These are phyloP conservation scores for Protobothrops flavoviridis DNA, from an alignment of 2,113 vertebrate species.

Conservation along the genomic window DNA sequence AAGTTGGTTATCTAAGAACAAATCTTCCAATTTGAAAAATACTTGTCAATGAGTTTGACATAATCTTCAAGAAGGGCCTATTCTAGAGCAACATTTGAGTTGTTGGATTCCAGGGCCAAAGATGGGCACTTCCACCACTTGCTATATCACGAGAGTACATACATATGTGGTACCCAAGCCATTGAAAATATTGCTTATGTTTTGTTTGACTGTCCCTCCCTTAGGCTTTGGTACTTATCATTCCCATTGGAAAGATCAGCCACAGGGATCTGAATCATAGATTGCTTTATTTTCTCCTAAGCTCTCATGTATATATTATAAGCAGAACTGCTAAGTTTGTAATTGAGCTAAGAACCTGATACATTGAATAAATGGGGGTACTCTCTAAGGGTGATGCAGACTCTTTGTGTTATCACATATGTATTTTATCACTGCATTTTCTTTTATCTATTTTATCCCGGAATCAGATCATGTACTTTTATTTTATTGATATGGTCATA, in stretches of 20 bases:
- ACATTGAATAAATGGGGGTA: background rate
- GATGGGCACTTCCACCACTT: background rate
- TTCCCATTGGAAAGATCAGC: background rate
- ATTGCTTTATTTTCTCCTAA: background rate
- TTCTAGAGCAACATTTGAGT: background rate
- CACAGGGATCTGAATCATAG: background rate
- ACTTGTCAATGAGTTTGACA: background rate
- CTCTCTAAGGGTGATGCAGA: background rate
- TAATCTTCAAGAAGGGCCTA: background rate
- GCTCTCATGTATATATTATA: too few relatives aligned
- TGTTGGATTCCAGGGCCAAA: background rate
- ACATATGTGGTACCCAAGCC: background rate
- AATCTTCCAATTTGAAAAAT: background rate
- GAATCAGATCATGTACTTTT: background rate
- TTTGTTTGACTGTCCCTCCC: background rate
- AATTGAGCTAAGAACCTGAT: background rate
- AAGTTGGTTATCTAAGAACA: background rate
- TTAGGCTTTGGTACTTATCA: background rate
- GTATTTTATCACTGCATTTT: background rate
- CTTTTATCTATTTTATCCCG: background rate
- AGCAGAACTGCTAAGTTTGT: too few relatives aligned
- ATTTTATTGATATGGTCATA: background rate
- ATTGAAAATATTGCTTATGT: background rate
- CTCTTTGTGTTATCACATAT: background rate
- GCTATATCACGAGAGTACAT: background rate